Percentiles rank a stretch among this genome's conserved stretches.
These are phyloP conservation scores for Falcunculus frontatus DNA, from an alignment of 2,113 vertebrate species.

Conservation along the genomic window DNA sequence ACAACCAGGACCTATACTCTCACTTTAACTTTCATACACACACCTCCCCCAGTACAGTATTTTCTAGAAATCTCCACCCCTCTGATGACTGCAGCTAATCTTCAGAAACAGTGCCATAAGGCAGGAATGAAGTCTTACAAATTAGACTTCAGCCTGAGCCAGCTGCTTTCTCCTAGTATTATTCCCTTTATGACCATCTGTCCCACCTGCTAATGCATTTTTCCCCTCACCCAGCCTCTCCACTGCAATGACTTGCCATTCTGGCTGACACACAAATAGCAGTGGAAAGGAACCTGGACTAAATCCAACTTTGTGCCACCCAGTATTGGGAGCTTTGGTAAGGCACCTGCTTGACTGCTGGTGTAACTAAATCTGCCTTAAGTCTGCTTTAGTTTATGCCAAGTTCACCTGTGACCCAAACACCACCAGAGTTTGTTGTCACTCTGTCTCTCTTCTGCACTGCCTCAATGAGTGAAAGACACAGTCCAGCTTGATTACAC, in stretches of 20 bases:
- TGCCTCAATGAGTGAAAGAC: not conserved
- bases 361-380: not conserved
- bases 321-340: not conserved
- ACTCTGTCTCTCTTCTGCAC: not conserved
- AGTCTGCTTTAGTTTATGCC: not conserved
- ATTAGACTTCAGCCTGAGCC: not conserved
- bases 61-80: not conserved
- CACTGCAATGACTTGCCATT: not conserved
- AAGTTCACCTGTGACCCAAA: not conserved
- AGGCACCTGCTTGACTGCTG: not conserved
- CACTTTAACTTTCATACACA: not conserved
- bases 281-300: not conserved
- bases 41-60: rapidly evolving
- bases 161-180: not conserved
- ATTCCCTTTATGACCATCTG: conserved; percentile 31
- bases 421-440: not conserved
- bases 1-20: not conserved
- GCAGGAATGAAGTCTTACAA: not conserved
- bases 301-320: not conserved
- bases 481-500: not conserved
- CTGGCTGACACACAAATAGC: not conserved
- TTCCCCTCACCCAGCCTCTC: not conserved
- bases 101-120: conserved; percentile 3
- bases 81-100: not conserved
- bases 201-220: not conserved